These are phyloP conservation scores for Caenorhabditis japonica DNA, from an alignment of 2,888 invertebrate genomes.

Conservation along the genomic window DNA sequence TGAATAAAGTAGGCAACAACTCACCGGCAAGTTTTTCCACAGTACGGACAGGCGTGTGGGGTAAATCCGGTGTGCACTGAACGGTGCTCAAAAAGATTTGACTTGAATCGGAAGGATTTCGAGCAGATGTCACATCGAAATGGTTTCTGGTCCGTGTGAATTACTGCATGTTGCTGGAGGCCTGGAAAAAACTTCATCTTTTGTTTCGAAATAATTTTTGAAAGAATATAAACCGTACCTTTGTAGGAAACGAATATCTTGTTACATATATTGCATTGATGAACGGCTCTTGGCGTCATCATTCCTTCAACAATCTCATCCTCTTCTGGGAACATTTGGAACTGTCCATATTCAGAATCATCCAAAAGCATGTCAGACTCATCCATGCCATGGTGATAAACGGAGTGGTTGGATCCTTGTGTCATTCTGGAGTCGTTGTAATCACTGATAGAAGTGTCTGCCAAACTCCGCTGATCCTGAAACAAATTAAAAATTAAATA, in stretches of 20 bases:
- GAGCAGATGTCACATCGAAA: slow-evolving; percentile 76
- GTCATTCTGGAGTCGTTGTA: slow-evolving; percentile 16
- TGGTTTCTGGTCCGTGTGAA: slow-evolving; percentile 77
- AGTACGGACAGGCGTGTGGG: slow-evolving; percentile 76
- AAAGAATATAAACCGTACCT: slow-evolving; percentile 57
- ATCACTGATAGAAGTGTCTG: not conserved
- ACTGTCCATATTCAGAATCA: slow-evolving; percentile 37
- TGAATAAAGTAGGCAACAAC: not conserved
- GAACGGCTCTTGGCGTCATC: slow-evolving; percentile 67
- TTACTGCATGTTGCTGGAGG: slow-evolving; percentile 77
- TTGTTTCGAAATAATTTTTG: not conserved
- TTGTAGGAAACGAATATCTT: slow-evolving; percentile 77
- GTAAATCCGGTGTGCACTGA: slow-evolving; percentile 76
- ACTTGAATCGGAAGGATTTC: slow-evolving; percentile 76
- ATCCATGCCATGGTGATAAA: slow-evolving; percentile 44
- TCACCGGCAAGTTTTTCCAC: slow-evolving; percentile 77
- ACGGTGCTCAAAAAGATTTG: slow-evolving; percentile 77
- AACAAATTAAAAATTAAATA: not conserved
- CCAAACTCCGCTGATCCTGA: slow-evolving; percentile 4
- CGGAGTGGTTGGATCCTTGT: slow-evolving; percentile 17
- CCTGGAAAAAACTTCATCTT: slow-evolving; percentile 61
- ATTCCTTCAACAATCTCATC: slow-evolving; percentile 60
- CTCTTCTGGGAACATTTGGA: slow-evolving; percentile 47
- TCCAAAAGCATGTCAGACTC: slow-evolving; percentile 41
- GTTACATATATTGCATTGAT: slow-evolving; percentile 76